Conservation (phyloP, 1,140 invertebrate species). For the Ericerus pela region DNA sequence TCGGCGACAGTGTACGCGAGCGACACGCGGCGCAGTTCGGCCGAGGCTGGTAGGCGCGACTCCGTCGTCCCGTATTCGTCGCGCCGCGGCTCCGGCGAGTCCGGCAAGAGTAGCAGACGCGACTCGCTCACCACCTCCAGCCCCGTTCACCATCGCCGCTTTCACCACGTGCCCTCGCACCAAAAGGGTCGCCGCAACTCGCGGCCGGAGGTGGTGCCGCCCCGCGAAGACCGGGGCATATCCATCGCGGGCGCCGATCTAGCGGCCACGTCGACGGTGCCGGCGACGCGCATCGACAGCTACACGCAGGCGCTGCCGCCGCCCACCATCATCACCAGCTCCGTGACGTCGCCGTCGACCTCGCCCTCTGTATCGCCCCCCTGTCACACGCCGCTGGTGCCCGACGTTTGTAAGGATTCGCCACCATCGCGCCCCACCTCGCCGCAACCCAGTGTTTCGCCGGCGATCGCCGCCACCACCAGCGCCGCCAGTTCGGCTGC, state of each 20-base stretch:
- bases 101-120: slow-evolving; percentile 38
- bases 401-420: slow-evolving; percentile 58
- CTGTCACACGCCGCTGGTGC: slow-evolving; percentile 55
- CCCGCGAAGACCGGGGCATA: background rate
- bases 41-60: slow-evolving; percentile 13
- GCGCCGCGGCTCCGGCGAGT: slow-evolving; percentile 46
- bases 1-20: background rate
- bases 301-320: slow-evolving; percentile 40
- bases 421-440: slow-evolving; percentile 33
- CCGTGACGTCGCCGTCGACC: slow-evolving; percentile 59
- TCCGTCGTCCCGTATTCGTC: slow-evolving; percentile 22
- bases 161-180: slow-evolving; percentile 33
- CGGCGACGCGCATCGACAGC: slow-evolving; percentile 16
- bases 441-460: slow-evolving; percentile 26
- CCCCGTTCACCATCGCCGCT: slow-evolving; percentile 32
- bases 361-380: slow-evolving; percentile 43
- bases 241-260: slow-evolving; percentile 45
- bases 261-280: slow-evolving; percentile 19
- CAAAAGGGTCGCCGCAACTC: slow-evolving; percentile 37
- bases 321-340: slow-evolving; percentile 64
- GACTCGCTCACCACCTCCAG: slow-evolving; percentile 36
- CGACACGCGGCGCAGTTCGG: slow-evolving; percentile 3
- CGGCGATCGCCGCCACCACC: slow-evolving; percentile 31
- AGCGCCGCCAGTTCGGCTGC: slow-evolving; percentile 15
- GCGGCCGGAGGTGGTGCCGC: slow-evolving; percentile 32